Evolutionary conservation across 2,797 vertebrate genomes (phyloP).

Genomic region (Danionella dracula): DNA sequence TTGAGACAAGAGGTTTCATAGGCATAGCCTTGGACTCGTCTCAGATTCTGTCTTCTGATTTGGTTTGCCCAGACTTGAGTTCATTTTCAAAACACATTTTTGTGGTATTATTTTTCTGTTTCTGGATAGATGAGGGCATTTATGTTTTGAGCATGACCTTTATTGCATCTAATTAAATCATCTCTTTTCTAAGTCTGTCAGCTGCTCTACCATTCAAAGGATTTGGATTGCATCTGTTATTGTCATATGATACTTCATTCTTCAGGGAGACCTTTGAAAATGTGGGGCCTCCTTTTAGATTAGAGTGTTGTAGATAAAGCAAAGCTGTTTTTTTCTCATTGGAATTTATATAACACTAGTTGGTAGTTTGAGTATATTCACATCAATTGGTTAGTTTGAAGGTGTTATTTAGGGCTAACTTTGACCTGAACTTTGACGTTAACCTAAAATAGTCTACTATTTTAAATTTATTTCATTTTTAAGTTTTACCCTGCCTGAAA

Average conservation of each 20-base stretch:
- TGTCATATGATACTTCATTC: slow-evolving; percentile 40
- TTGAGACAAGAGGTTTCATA: neutral
- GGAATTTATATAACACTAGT: too few relatives aligned
- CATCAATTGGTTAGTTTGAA: too few relatives aligned
- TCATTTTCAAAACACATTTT: slow-evolving; percentile 8
- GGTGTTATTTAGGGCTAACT: too few relatives aligned
- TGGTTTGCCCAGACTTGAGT: neutral
- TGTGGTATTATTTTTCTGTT: neutral
- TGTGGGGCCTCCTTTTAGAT: neutral
- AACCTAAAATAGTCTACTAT: too few relatives aligned
- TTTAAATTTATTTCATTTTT: too few relatives aligned
- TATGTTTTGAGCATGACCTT: slow-evolving; percentile 45
- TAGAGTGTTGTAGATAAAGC: neutral
- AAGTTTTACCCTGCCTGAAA: too few relatives aligned
- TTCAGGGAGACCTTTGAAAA: slow-evolving; percentile 18
- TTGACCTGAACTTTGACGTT: too few relatives aligned
- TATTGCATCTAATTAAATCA: slow-evolving; percentile 42
- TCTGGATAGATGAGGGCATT: slow-evolving; percentile 24
- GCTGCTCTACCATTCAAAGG: slow-evolving; percentile 47
- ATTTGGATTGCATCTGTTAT: slow-evolving; percentile 48
- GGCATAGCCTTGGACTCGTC: neutral
- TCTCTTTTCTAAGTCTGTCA: slow-evolving; percentile 39
- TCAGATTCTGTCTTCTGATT: neutral
- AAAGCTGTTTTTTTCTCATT: too few relatives aligned
- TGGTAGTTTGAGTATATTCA: too few relatives aligned